Evolutionary conservation across 2,113 vertebrate genomes (phyloP), one percentile per base, ranked within the genome.

Genomic region (Ailurus styani): DNA sequence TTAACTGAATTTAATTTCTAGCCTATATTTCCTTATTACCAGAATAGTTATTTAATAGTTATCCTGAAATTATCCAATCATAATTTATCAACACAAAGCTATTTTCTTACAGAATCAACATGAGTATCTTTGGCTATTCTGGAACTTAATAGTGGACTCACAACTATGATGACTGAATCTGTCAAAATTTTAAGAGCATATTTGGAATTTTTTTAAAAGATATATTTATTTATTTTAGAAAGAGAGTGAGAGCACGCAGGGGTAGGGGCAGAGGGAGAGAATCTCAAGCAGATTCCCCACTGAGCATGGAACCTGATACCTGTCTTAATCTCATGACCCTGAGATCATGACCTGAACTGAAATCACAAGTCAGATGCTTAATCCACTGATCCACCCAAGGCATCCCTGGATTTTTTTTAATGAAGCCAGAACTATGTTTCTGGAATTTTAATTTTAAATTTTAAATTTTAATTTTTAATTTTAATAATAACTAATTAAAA

Each of bases 11-110:
- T 47, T 90, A 93, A 87, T 94, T 87, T 73, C 62, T 57, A 93
- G n/a, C 18, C 25, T 92, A 52, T 72, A 94, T 83, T 83, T 94
- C 31, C 62, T 93, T 95, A 96, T 91, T 95, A 37, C 8, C 15
- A 83, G 31, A 87, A 70, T 77, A 88, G 55, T 89, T 95, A 85
- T 68, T 97, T 87, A 57, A 47, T 90, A 96, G 94, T 66, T 92
- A 96, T 87, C 34, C 54, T 87, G 13, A 77, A 95, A 55, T 96
- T 73, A 5, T 83, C 23, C 62, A 87, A 75, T 78, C 12, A 83
- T 37, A 42, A 85, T 93, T 87, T 84, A 47, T 96, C 52, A 87
- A 21, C 15, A 87, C 25, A 52, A 90, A 70, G 11, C 62, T 78
- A 54, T 66, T 90, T 95, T 75, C 23, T 25, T 73, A 85, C 15